Evolutionary conservation across 2,113 vertebrate species (phyloP), one percentile per base, ranked within the genome.

Genomic region (Helogale parvula): DNA sequence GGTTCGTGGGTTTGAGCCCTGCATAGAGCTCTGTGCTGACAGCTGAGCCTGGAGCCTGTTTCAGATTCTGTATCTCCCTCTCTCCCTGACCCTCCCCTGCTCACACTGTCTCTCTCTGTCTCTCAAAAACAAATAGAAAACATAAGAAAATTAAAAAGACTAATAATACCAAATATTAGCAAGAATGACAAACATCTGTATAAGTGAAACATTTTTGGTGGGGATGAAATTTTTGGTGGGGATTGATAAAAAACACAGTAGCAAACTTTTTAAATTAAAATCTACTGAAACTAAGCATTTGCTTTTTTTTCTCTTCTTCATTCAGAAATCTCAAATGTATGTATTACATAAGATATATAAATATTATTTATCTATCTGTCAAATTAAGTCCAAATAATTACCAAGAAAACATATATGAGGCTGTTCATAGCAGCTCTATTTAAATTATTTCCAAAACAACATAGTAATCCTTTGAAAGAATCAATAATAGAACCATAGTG

Each of bases 371-470:
- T 25, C 19, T 72, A 12, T 14, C 50, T 57, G 25, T 25, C 1
- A 23, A 68, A 94, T 47, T 72, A 4, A 81, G 19, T 66, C 8
- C 4, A 82, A 76, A 68, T 57, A 7, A 65, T 86, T 47, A 77
- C 52, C 25, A 72, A 31, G 65, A 47, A 17, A 33, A 82, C 2
- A 50, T 60, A 14, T 0, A 38, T 0, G 41, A 31, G 9, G 65
- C 33, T 41, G 6, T 77, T 74, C 27, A 69, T 38, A 83, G 45
- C 7, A 83, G 11, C 0, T 65, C 12, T 54, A 71, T 65, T 72
- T 16, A 93, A 74, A 93, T 60, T 68, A 82, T 50, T 88, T 60
- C 57, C 38, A 41, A 66, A 92, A 68, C 31, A 76, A 76, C 25
- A 68, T 19, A 91, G 76, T 74, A 57, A 47, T 15, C 45, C 41